Evolutionary conservation across 2,113 vertebrate genomes (phyloP), one percentile per base, ranked within the genome.

Genomic region (Hyperoodon ampullatus): DNA sequence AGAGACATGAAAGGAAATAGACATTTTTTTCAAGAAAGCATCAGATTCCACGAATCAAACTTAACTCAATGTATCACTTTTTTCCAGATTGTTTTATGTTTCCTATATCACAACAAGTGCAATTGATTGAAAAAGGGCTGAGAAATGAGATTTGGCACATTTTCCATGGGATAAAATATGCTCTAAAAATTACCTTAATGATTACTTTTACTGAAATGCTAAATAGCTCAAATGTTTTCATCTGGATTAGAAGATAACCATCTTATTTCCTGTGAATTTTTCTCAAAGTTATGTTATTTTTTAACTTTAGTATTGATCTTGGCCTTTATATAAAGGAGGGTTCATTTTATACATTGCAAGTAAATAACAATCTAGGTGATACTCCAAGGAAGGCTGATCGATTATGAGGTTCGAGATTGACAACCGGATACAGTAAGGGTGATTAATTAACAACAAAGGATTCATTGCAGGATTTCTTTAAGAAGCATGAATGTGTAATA

Each of bases 1-100:
- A 96, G 90, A 97, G 85, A 94, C 92, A 96, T 94, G 93, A 97
- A 98, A 98, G 87, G 65, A 95, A 97, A 94, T 3, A 94, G 70
- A 70, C 63, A 39, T 74, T 97, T 97, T 97, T 97, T 96, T 88
- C 60, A 92, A 95, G 93, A 90, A 97, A 94, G 63, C 65, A 97
- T 93, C 3, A 21, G 82, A 96, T 98, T 98, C 94, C 0, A 10
- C 92, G 88, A 97, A 97, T 97, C 96, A 98, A 72, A 90, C 83
- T 93, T 90, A 86, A 87, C 55, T 71, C n/a, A n/a, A 6, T 75
- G 3, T 16, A 39, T 61, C 65, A 28, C 68, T 87, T 78, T n/a
- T 75, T 82, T 15, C 44, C 44, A 72, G 53, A 71, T 78, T 86
- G 10, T 44, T 72, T 82, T 75, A 58, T 77, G 35, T 90, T 93